A percentile compares a stretch with the other conserved stretches of the same genome.
phyloP scores from a whole-genome alignment of 1,140 invertebrate genomes.

The Papilio polytes region DNA sequence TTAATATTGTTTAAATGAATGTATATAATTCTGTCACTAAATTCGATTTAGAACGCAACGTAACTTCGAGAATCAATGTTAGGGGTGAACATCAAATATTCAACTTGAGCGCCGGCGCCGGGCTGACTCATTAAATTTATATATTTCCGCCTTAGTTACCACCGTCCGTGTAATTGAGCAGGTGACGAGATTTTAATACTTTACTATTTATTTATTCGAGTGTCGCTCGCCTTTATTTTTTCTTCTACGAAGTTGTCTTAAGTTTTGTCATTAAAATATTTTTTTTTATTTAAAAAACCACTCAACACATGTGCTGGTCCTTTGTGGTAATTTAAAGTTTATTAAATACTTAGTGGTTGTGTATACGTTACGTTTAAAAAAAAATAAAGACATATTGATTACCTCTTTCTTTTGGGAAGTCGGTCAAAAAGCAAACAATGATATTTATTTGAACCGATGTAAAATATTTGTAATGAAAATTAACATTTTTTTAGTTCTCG shows the following conservation, averaged over 20 bases:
- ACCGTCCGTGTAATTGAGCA: conserved; percentile 32
- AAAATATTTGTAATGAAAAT: too few relatives aligned
- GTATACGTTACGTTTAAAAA: too few relatives aligned
- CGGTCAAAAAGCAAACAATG: background rate
- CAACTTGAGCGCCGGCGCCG: conserved; percentile 15
- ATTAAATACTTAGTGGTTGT: too few relatives aligned
- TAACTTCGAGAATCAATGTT: background rate
- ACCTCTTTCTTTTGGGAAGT: too few relatives aligned
- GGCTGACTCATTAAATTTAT: conserved; percentile 36
- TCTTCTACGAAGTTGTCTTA: background rate
- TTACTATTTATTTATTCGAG: conserved; percentile 28
- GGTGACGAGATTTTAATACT: conserved; percentile 22
- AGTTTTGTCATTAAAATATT: background rate
- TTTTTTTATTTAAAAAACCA: too few relatives aligned
- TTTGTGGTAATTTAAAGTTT: too few relatives aligned
- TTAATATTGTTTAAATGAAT: too few relatives aligned
- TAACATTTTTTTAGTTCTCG: too few relatives aligned
- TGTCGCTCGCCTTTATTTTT: background rate
- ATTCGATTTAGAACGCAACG: background rate
- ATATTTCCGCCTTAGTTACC: conserved; percentile 30
- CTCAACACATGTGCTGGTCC: too few relatives aligned
- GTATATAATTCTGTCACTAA: background rate
- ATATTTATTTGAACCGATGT: background rate
- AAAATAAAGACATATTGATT: too few relatives aligned
- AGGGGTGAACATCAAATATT: conserved; percentile 18